Evolutionary conservation across 2,113 vertebrate genomes (phyloP).

Genomic region (Ptychochromis oligacanthus): DNA sequence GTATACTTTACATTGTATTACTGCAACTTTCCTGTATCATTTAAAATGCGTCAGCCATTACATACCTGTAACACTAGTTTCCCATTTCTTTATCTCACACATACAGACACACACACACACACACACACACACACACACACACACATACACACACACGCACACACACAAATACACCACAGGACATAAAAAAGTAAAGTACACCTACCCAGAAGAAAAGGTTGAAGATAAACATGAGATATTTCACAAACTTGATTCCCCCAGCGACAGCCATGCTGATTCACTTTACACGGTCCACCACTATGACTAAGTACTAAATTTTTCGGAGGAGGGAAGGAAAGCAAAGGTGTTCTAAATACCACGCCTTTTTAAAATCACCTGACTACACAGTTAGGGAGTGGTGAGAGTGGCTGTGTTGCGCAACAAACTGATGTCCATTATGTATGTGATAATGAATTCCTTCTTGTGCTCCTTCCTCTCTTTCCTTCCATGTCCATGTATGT

Average conservation of each 20-base stretch:
- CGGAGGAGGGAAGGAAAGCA: background rate
- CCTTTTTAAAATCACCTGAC: constrained; percentile 53
- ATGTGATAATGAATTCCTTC: background rate
- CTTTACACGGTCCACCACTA: background rate
- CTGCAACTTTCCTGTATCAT: background rate
- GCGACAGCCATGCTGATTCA: constrained; percentile 58
- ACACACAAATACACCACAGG: background rate
- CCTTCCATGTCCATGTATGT: background rate
- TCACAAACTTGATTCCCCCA: constrained; percentile 77
- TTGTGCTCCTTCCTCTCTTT: background rate
- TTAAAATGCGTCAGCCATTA: background rate
- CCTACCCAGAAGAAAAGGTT: constrained; percentile 80
- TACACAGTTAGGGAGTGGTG: constrained; percentile 39
- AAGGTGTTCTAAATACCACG: background rate
- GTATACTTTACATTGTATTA: background rate
- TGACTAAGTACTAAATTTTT: background rate
- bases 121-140: too few relatives aligned
- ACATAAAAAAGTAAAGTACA: constrained; percentile 21
- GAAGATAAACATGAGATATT: constrained; percentile 78
- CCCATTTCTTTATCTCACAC: background rate
- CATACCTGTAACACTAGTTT: background rate
- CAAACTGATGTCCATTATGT: background rate
- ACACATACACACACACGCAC: background rate
- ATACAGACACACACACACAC: background rate
- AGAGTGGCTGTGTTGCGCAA: background rate